Percentiles rank a stretch among this genome's conserved stretches.
phyloP scores from a whole-genome alignment of 2,113 vertebrate species.

The Chloroceryle aenea region DNA sequence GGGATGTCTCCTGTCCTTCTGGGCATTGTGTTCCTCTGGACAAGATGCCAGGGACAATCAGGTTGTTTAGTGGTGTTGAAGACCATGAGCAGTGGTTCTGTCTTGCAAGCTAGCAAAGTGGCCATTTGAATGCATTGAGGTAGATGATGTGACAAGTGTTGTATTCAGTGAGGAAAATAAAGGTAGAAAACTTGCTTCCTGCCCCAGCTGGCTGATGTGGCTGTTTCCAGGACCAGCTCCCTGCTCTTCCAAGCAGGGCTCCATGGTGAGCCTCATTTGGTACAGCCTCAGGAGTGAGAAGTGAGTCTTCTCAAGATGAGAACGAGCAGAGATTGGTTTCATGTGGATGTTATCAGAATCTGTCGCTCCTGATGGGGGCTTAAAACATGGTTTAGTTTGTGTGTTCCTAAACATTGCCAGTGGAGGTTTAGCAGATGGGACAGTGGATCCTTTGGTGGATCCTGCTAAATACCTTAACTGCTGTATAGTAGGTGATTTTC shows the following conservation, averaged over 20 bases:
- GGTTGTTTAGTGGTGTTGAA: background rate
- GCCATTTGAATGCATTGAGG: background rate
- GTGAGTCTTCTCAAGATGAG: background rate
- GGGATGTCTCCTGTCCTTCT: background rate
- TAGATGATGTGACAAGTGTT: background rate
- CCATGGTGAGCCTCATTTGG: accelerated
- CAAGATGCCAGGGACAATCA: background rate
- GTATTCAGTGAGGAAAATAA: background rate
- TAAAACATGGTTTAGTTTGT: background rate
- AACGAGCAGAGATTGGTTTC: background rate
- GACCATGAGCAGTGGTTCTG: background rate
- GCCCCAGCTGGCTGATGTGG: background rate
- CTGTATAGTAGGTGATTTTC: background rate
- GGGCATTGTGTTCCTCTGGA: background rate
- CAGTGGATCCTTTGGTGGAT: background rate
- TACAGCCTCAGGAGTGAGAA: accelerated
- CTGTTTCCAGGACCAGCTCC: background rate
- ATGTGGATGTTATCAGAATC: background rate
- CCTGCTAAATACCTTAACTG: background rate
- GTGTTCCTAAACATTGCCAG: background rate
- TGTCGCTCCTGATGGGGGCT: background rate
- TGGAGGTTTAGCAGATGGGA: no score
- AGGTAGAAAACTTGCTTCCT: background rate
- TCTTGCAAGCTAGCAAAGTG: background rate
- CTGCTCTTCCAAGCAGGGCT: background rate